Conservation (phyloP, 2,888 invertebrate species). For the Leptinotarsa juncta region DNA sequence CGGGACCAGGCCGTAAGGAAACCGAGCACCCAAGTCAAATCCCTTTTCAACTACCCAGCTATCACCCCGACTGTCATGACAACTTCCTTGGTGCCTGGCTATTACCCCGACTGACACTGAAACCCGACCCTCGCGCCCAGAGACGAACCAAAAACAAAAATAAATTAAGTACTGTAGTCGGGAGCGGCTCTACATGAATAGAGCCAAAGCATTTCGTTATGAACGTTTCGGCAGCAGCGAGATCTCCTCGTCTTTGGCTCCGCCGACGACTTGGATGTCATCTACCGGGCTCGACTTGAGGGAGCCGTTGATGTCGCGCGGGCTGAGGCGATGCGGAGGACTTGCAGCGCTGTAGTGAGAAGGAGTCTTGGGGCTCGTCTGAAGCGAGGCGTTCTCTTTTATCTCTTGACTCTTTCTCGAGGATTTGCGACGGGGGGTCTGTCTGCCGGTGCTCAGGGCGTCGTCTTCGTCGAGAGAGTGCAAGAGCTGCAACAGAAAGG, state of each 20-base stretch:
- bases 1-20: too few species aligned
- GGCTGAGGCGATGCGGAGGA: slow-evolving; percentile 55
- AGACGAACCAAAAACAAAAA: slow-evolving; percentile 14
- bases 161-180: slow-evolving; percentile 30
- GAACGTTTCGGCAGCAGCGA: slow-evolving; percentile 61
- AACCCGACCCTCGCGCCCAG: not conserved
- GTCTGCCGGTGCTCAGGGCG: slow-evolving; percentile 67
- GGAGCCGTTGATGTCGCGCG: slow-evolving; percentile 59
- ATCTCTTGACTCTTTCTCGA: slow-evolving; percentile 50
- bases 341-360: slow-evolving; percentile 56
- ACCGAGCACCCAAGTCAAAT: not conserved
- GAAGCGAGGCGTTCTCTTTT: slow-evolving; percentile 31
- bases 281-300: slow-evolving; percentile 57
- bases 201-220: slow-evolving; percentile 57
- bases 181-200: slow-evolving; percentile 35
- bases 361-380: slow-evolving; percentile 56
- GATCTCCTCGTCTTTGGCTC: slow-evolving; percentile 58
- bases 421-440: slow-evolving; percentile 57
- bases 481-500: slow-evolving; percentile 69
- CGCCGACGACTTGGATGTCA: slow-evolving; percentile 43
- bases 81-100: too few species aligned
- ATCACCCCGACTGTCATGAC: too few species aligned
- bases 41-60: not conserved
- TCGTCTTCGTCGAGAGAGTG: slow-evolving; percentile 85
- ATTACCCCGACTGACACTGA: too few species aligned